Evolutionary conservation across 2,797 vertebrate species (phyloP).

Genomic region (Parotocinclus haroldoi): DNA sequence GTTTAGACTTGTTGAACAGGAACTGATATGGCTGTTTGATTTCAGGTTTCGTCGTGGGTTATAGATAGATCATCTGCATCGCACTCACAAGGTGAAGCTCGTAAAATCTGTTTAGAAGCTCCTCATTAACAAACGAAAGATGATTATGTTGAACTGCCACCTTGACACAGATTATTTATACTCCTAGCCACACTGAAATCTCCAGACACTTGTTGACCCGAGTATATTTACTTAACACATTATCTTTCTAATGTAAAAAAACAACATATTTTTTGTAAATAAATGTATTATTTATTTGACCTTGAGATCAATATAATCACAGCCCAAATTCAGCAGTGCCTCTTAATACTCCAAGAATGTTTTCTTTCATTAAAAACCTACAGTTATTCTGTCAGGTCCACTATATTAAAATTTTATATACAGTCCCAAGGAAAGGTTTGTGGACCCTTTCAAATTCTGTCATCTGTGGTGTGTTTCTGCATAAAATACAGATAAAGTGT

Average conservation of each 20-base stretch:
- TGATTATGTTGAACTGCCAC: conserved; percentile 49
- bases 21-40: conserved; percentile 38
- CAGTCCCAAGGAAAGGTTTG: no score
- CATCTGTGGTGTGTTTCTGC: no score
- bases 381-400: not conserved
- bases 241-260: conserved; percentile 56
- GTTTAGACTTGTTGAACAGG: not conserved
- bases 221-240: conserved; percentile 54
- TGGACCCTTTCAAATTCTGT: no score
- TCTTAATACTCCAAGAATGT: not conserved
- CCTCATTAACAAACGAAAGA: conserved; percentile 21
- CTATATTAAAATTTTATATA: not conserved
- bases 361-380: not conserved
- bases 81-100: conserved; percentile 35
- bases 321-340: not conserved
- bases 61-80: conserved; percentile 52
- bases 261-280: conserved; percentile 62
- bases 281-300: conserved; percentile 57
- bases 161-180: conserved; percentile 56
- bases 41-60: conserved; percentile 75
- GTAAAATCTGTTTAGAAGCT: not conserved
- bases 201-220: conserved; percentile 34
- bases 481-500: no score
- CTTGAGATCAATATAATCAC: conserved; percentile 45
- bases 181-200: conserved; percentile 44